A percentile compares a stretch with the other conserved stretches of the same genome.
Evolutionary conservation across 1,140 invertebrate species (phyloP).

Genomic region (Zaprionus capensis): DNA sequence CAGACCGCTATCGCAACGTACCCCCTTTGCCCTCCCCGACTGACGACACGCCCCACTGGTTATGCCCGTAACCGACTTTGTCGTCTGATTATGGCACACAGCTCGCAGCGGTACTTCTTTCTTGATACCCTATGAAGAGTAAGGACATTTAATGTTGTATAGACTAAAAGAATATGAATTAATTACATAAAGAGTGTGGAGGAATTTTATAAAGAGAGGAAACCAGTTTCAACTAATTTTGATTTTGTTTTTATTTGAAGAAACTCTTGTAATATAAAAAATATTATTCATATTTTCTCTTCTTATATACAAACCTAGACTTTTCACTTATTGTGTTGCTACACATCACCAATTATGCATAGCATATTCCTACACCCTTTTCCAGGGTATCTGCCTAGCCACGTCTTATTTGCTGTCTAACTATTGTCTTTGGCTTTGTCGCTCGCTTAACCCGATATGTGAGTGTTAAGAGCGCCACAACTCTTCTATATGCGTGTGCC

Average conservation of each 20-base stretch:
- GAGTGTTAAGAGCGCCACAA: conserved; percentile 50
- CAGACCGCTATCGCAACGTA: conserved; percentile 23
- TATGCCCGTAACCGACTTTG: conserved; percentile 24
- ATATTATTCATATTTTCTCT: no score
- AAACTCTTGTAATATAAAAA: no score
- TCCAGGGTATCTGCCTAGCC: conserved; percentile 30
- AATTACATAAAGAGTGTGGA: no score
- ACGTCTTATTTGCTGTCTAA: neutral
- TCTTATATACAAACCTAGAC: no score
- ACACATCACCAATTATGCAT: neutral
- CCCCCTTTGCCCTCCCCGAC: neutral
- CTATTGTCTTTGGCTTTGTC: conserved; percentile 1
- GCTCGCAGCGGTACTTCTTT: conserved; percentile 45
- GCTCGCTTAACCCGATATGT: conserved; percentile 64
- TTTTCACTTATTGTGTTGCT: no score
- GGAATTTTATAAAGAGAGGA: no score
- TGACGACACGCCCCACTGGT: conserved; percentile 22
- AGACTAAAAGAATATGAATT: no score
- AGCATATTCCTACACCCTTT: neutral
- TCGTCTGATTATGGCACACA: conserved; percentile 66
- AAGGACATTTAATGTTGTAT: no score
- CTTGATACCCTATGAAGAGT: neutral
- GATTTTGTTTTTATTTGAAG: no score
- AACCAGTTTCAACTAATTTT: no score
- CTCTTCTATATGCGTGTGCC: conserved; percentile 25